phyloP scores from a whole-genome alignment of 2,797 vertebrate genomes.

The Carcharodon carcharias region DNA sequence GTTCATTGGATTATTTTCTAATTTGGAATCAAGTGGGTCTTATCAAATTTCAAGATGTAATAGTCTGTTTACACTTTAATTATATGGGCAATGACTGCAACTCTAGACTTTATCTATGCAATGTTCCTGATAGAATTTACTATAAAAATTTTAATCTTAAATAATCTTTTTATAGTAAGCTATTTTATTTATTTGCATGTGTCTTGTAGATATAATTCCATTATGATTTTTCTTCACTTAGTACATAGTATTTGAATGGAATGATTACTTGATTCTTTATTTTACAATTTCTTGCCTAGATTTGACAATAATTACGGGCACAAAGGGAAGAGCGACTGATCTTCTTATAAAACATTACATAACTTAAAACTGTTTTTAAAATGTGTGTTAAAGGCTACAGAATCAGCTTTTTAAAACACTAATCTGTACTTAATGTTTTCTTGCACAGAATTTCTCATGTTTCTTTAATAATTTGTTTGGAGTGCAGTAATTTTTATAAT shows the following conservation, averaged over 20 bases:
- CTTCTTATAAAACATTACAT: not conserved
- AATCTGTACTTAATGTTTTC: not conserved
- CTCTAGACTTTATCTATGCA: not conserved
- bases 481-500: not conserved
- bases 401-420: not conserved
- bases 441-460: not conserved
- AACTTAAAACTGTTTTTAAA: not conserved
- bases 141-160: not conserved
- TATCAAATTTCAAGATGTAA: not conserved
- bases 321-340: slow-evolving; percentile 8
- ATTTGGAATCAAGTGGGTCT: not conserved
- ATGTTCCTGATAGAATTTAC: not conserved
- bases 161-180: not conserved
- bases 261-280: no score
- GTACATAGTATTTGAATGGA: not conserved
- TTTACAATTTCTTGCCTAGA: not conserved
- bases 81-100: not conserved
- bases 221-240: not conserved
- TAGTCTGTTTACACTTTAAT: not conserved
- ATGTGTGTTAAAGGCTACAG: not conserved
- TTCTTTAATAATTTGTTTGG: slow-evolving; percentile 14
- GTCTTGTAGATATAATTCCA: not conserved
- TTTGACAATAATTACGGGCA: not conserved
- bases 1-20: not conserved
- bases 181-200: not conserved